Evolutionary conservation across 2,888 invertebrate genomes (phyloP).

Genomic region (Microdon myrmicae): DNA sequence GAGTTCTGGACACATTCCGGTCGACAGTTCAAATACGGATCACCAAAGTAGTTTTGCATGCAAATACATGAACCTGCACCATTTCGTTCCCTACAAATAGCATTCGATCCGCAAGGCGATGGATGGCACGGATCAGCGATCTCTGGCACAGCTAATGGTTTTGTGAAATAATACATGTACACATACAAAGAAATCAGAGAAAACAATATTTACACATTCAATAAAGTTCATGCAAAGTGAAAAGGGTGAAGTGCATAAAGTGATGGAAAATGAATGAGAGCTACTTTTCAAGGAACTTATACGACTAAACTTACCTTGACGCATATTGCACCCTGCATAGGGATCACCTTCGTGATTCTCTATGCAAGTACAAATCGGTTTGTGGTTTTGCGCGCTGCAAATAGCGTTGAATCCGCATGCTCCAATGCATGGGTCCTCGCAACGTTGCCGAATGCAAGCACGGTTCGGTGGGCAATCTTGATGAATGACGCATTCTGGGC

Average conservation of each 20-base stretch:
- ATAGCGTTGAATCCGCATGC: slow-evolving; percentile 79
- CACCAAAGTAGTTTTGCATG: slow-evolving; percentile 83
- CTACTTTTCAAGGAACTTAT: slow-evolving; percentile 4
- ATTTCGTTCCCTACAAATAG: slow-evolving; percentile 83
- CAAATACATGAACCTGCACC: slow-evolving; percentile 86
- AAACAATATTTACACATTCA: slow-evolving; percentile 46
- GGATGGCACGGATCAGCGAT: slow-evolving; percentile 78
- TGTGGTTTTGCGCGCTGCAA: slow-evolving; percentile 77
- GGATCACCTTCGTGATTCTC: slow-evolving; percentile 81
- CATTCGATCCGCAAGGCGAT: slow-evolving; percentile 88
- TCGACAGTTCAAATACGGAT: slow-evolving; percentile 85
- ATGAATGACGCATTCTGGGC: slow-evolving; percentile 79
- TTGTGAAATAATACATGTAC: slow-evolving; percentile 38
- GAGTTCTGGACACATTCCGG: slow-evolving; percentile 90
- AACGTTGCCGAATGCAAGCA: slow-evolving; percentile 78
- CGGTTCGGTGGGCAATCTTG: slow-evolving; percentile 79
- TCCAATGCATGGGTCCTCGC: slow-evolving; percentile 79
- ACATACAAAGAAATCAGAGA: slow-evolving; percentile 38
- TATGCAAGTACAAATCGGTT: slow-evolving; percentile 79
- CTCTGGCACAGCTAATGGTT: slow-evolving; percentile 69
- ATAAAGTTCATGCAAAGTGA: slow-evolving; percentile 37
- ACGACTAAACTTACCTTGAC: slow-evolving; percentile 69
- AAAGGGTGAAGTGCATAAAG: slow-evolving; percentile 37
- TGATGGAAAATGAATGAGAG: slow-evolving; percentile 29
- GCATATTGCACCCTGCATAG: slow-evolving; percentile 77